Evolutionary conservation across 2,888 invertebrate species (phyloP).

Genomic region (Temnothorax rugatulus): DNA sequence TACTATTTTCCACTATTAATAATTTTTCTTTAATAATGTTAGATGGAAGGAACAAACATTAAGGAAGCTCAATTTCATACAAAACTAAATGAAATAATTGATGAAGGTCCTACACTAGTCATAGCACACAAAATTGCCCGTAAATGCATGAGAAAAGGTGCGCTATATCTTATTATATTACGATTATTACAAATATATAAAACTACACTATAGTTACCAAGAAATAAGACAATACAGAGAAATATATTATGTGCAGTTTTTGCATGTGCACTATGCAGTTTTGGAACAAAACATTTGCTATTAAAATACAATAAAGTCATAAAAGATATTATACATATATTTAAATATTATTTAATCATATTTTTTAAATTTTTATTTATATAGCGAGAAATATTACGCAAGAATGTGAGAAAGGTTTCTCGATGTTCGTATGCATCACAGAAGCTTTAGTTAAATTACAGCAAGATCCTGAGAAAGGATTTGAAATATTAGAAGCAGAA

Average conservation of each 20-base stretch:
- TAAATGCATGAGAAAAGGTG: constrained; percentile 18
- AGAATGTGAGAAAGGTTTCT: constrained; percentile 17
- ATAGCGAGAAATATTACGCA: background rate
- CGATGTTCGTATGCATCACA: background rate
- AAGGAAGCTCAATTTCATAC: background rate
- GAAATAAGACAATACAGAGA: background rate
- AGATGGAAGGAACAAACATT: constrained; percentile 19
- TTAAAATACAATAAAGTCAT: background rate
- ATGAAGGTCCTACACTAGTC: fast-evolving
- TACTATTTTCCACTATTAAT: background rate
- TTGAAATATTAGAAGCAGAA: no score
- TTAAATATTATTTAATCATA: background rate
- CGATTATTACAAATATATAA: background rate
- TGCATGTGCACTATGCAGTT: background rate
- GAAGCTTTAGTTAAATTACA: background rate
- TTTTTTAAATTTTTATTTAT: background rate
- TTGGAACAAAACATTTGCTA: background rate
- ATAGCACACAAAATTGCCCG: background rate
- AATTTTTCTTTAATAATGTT: background rate
- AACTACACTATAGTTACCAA: background rate
- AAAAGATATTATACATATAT: background rate
- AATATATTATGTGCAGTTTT: background rate
- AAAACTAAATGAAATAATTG: background rate
- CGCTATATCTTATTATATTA: background rate
- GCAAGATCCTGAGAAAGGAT: no score